Evolutionary conservation across 1,140 invertebrate genomes (phyloP).

Genomic region (Mya arenaria): DNA sequence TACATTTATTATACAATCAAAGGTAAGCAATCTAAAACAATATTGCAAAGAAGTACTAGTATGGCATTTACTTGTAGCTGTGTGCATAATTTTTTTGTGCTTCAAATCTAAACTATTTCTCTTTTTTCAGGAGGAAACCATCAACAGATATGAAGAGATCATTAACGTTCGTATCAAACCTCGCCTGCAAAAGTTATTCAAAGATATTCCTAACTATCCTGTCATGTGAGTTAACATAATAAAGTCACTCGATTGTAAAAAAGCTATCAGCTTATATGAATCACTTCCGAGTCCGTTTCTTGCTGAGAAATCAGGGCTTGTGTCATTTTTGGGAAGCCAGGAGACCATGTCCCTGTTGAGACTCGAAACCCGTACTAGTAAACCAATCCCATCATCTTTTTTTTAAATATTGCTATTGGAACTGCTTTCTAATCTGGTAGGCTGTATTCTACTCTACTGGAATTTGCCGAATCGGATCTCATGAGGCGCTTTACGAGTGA

Average conservation of each 20-base stretch:
- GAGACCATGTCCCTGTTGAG: background rate
- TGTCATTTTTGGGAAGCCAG: background rate
- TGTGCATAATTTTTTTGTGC: too few relatives aligned
- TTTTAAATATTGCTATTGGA: background rate
- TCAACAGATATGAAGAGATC: background rate
- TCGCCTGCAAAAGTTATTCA: constrained; percentile 29
- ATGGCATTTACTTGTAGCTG: too few relatives aligned
- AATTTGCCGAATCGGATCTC: too few relatives aligned
- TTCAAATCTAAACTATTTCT: too few relatives aligned
- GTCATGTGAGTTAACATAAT: constrained; percentile 12
- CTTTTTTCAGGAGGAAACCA: constrained; percentile 19
- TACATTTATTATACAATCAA: constrained; percentile 27
- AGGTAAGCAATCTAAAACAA: constrained; percentile 36
- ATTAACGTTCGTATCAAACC: constrained; percentile 37
- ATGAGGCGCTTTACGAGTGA: too few relatives aligned
- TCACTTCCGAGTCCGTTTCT: too few relatives aligned
- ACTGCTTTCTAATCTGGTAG: too few relatives aligned
- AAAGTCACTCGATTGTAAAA: background rate
- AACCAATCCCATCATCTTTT: background rate
- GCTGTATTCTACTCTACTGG: too few relatives aligned
- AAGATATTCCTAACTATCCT: constrained; percentile 33
- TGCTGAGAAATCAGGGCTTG: background rate
- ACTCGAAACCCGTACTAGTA: background rate
- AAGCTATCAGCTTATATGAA: background rate
- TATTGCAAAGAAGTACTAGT: too few relatives aligned